Evolutionary conservation across 2,888 invertebrate genomes (phyloP).

Genomic region (Tetranychus truncatus): DNA sequence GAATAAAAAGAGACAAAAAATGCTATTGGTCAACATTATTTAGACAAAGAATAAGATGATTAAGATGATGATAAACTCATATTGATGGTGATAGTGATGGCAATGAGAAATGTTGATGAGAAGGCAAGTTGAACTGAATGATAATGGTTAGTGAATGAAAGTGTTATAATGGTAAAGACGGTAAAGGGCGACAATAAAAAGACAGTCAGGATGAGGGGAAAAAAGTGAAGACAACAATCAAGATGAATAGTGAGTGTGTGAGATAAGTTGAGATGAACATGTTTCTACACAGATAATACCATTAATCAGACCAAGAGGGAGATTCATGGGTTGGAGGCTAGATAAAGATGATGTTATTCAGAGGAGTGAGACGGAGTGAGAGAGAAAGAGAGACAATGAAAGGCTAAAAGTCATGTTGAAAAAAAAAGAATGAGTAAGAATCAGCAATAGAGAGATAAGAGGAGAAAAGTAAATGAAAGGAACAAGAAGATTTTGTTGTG

Average conservation of each 20-base stretch:
- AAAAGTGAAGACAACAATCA: neutral
- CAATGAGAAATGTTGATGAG: neutral
- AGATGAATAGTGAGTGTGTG: neutral
- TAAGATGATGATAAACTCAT: neutral
- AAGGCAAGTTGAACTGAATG: neutral
- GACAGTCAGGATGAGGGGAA: neutral
- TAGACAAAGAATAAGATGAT: neutral
- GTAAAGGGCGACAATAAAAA: neutral
- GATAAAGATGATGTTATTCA: neutral
- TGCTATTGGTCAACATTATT: neutral
- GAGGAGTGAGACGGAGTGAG: conserved; percentile 11
- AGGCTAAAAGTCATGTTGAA: conserved; percentile 10
- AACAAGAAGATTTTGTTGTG: neutral
- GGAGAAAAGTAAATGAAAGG: neutral
- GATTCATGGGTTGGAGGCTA: neutral
- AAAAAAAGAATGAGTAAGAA: conserved; percentile 6
- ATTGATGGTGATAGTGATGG: conserved; percentile 3
- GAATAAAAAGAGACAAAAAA: neutral
- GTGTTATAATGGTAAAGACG: neutral
- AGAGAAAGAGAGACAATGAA: conserved; percentile 10
- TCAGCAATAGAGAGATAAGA: neutral
- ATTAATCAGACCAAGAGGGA: neutral
- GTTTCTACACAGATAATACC: neutral
- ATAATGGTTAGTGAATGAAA: neutral
- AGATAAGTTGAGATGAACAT: neutral